A percentile compares a stretch with the other conserved stretches of the same genome.
Evolutionary conservation across 2,888 invertebrate genomes (phyloP).

Genomic region (Urechis unicinctus): DNA sequence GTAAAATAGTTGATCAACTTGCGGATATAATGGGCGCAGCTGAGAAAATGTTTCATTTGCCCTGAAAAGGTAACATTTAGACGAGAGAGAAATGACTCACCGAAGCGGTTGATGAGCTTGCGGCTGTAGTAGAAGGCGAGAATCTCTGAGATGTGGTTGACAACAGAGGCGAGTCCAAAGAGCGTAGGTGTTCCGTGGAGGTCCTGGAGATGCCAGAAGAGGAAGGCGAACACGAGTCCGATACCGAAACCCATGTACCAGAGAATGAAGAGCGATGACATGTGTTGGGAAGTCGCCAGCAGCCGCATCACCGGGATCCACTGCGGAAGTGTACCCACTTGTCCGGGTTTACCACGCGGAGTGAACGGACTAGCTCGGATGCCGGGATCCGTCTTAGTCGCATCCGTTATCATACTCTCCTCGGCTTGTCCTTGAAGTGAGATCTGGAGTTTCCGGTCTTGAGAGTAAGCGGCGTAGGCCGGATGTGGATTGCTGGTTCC

Average conservation of each 20-base stretch:
- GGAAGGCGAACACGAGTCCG: constrained; percentile 95
- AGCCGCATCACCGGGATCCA: constrained; percentile 88
- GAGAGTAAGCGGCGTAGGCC: not conserved
- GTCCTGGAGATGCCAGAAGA: constrained; percentile 88
- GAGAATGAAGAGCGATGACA: constrained; percentile 69
- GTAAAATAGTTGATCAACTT: no score
- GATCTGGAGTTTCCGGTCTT: constrained; percentile 14
- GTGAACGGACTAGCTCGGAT: constrained; percentile 16
- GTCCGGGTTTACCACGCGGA: constrained; percentile 22
- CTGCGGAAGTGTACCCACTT: constrained; percentile 48
- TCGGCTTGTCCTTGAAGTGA: constrained; percentile 10
- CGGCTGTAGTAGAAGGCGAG: constrained; percentile 98
- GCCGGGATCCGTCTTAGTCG: constrained; percentile 1
- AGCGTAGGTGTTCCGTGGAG: constrained; percentile 94
- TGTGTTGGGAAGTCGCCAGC: constrained; percentile 83
- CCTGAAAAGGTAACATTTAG: no score
- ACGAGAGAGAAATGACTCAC: constrained; percentile 57
- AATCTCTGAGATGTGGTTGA: constrained; percentile 97
- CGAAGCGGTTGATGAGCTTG: constrained; percentile 85
- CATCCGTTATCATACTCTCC: constrained; percentile 6
- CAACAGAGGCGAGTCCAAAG: constrained; percentile 96
- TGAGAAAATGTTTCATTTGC: no score
- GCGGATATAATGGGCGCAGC: no score
- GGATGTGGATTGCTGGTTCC: not conserved
- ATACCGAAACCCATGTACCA: constrained; percentile 99